phyloP scores from a whole-genome alignment of 2,113 vertebrate genomes.

The Xyrauchen texanus region DNA sequence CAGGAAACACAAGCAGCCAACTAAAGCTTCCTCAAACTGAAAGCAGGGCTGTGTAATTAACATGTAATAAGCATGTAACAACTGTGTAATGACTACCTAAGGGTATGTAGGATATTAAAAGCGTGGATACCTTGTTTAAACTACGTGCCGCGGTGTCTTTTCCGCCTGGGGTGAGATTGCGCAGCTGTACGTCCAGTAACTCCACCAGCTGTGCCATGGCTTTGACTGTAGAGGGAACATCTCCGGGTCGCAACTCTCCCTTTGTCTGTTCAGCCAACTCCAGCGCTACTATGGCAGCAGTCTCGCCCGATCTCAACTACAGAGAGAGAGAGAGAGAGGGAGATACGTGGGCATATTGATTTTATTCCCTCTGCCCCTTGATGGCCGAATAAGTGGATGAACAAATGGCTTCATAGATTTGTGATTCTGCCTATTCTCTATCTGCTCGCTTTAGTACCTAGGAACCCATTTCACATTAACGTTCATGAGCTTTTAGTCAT shows the following conservation, averaged over 20 bases:
- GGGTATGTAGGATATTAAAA: not conserved
- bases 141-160: constrained; percentile 97
- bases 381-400: constrained; percentile 51
- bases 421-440: constrained; percentile 46
- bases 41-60: not conserved
- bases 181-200: constrained; percentile 90
- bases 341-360: constrained; percentile 41
- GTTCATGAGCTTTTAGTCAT: constrained; percentile 34
- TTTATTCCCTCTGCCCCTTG: constrained; percentile 41
- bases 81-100: not conserved
- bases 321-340: constrained; percentile 17
- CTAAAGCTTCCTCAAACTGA: not conserved
- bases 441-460: constrained; percentile 27
- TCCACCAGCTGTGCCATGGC: constrained; percentile 97
- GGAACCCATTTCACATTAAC: constrained; percentile 42
- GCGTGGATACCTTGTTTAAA: constrained; percentile 85
- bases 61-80: not conserved
- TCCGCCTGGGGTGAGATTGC: constrained; percentile 94
- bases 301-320: constrained; percentile 93
- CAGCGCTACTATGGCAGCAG: constrained; percentile 91
- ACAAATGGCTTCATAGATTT: constrained; percentile 54
- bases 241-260: constrained; percentile 87
- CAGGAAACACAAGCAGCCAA: not conserved
- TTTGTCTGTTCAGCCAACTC: constrained; percentile 95
- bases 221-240: constrained; percentile 90